Percentiles rank a stretch among this genome's conserved stretches.
phyloP scores from a whole-genome alignment of 2,113 vertebrate species.

The Pteropus alecto region DNA sequence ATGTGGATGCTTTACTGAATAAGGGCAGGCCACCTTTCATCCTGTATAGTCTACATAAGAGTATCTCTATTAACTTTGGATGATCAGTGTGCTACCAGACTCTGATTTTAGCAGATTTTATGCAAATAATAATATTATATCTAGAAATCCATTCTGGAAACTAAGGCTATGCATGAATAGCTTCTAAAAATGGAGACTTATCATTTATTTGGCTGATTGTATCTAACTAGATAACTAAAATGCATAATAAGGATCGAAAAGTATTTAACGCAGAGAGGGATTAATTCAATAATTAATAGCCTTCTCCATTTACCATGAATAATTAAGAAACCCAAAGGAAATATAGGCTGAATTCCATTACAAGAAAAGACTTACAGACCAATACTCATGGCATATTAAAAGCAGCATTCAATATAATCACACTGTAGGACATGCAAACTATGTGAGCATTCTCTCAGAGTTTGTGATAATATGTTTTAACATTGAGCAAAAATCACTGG shows the following conservation, averaged over 20 bases:
- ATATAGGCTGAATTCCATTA: neutral
- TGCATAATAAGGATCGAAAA: conserved; percentile 43
- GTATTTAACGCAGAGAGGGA: conserved; percentile 18
- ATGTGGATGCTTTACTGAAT: neutral
- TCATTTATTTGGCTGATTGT: conserved; percentile 53
- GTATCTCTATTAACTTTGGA: neutral
- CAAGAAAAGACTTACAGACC: neutral
- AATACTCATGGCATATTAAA: neutral
- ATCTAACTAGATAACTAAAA: conserved; percentile 56
- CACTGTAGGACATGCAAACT: neutral
- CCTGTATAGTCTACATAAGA: neutral
- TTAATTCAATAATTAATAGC: conserved; percentile 69
- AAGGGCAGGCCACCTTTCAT: neutral
- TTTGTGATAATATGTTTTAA: neutral
- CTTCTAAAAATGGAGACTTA: conserved; percentile 24
- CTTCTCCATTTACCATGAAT: conserved; percentile 48
- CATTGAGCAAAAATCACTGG: neutral
- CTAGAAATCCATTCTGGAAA: neutral
- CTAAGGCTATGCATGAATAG: neutral
- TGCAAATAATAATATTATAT: conserved; percentile 33
- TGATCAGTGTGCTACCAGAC: neutral
- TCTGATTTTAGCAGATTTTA: neutral
- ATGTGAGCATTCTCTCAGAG: neutral
- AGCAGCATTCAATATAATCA: neutral
- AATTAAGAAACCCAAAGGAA: conserved; percentile 63